phyloP scores from a whole-genome alignment of 2,888 invertebrate genomes.

The Parelbella ahira region DNA sequence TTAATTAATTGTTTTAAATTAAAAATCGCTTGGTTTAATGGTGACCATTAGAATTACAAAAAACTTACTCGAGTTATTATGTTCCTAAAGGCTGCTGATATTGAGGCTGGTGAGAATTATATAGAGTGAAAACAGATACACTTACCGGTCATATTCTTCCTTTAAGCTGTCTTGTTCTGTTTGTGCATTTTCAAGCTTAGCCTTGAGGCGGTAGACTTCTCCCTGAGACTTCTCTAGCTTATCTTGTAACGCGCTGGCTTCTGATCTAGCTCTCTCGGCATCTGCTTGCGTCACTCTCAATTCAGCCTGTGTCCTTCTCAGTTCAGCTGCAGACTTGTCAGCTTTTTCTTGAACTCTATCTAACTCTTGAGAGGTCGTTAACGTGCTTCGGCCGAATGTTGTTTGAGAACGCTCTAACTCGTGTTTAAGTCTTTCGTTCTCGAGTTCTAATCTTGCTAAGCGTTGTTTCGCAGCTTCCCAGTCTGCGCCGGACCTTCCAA shows the following conservation, averaged over 20 bases:
- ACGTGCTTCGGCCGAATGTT: conserved; percentile 89
- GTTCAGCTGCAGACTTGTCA: conserved; percentile 90
- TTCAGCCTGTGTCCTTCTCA: conserved; percentile 93
- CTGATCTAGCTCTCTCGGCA: conserved; percentile 91
- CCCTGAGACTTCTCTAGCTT: conserved; percentile 97
- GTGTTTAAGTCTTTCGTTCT: conserved; percentile 93
- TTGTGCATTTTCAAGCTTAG: conserved; percentile 96
- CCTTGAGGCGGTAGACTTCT: conserved; percentile 95
- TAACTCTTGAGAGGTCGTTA: conserved; percentile 90
- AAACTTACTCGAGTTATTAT: no score
- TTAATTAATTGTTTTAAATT: no score
- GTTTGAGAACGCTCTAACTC: conserved; percentile 92
- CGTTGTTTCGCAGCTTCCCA: conserved; percentile 93
- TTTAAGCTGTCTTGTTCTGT: conserved; percentile 95
- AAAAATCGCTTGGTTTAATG: no score
- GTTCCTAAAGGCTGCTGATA: no score
- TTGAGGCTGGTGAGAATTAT: no score
- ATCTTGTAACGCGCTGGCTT: conserved; percentile 92
- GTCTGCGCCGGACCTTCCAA: conserved; percentile 93
- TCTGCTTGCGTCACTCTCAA: conserved; percentile 95
- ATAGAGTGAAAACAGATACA: conserved; percentile 22
- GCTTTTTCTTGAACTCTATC: conserved; percentile 91
- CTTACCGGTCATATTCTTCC: conserved; percentile 91
- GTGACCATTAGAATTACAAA: no score
- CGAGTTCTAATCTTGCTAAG: conserved; percentile 91